These are phyloP conservation scores for Melipona bicolor DNA, from an alignment of 2,888 invertebrate genomes.

Conservation along the genomic window DNA sequence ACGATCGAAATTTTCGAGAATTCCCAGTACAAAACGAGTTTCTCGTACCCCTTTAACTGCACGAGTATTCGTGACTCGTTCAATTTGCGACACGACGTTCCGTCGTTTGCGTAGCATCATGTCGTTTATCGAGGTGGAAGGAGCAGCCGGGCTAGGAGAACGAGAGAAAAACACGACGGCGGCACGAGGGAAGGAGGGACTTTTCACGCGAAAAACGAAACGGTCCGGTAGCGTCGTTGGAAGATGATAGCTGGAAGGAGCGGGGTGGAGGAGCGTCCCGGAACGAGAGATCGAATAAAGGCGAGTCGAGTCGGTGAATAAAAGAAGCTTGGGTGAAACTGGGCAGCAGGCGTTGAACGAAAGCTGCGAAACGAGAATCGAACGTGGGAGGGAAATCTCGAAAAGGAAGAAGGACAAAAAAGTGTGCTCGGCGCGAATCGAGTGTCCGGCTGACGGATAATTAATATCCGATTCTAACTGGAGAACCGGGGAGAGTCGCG, in stretches of 20 bases:
- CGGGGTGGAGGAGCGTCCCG: not conserved
- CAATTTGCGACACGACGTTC: not conserved
- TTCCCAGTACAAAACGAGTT: no score
- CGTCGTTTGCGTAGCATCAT: constrained; percentile 1
- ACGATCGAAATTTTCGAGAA: not conserved
- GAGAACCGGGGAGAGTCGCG: not conserved
- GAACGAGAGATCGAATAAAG: constrained; percentile 27
- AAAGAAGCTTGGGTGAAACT: constrained; percentile 14
- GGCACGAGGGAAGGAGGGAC: not conserved
- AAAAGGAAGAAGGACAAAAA: no score
- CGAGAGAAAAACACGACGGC: not conserved
- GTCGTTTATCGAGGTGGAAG: not conserved
- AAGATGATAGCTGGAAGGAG: constrained; percentile 9
- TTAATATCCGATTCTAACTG: constrained; percentile 30
- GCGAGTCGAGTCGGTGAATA: constrained; percentile 3
- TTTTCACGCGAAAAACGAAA: constrained; percentile 21
- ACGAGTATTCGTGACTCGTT: not conserved
- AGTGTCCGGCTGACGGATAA: constrained; percentile 23
- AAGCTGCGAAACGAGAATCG: not conserved
- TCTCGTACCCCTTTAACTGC: not conserved
- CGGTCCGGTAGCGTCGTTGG: constrained; percentile 4
- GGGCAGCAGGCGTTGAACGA: not conserved
- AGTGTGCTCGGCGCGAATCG: not conserved
- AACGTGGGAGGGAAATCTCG: not conserved
- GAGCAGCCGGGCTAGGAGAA: not conserved